Evolutionary conservation across 2,797 vertebrate genomes (phyloP).

Genomic region (Labeo calbasu): DNA sequence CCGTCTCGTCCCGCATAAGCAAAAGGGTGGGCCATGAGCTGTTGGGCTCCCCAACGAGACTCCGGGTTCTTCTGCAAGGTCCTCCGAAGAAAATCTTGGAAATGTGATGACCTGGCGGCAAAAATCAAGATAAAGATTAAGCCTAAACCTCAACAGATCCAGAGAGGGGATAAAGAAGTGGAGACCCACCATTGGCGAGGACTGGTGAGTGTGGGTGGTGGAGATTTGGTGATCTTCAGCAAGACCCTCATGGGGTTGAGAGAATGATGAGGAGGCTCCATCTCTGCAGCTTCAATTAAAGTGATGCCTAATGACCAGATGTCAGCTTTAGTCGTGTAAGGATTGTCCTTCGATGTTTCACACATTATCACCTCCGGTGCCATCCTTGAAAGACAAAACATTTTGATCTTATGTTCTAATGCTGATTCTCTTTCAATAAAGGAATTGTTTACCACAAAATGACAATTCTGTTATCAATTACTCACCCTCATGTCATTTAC

Average conservation of each 20-base stretch:
- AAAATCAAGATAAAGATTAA: not conserved
- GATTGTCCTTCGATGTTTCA: constrained; percentile 75
- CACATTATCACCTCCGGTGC: constrained; percentile 78
- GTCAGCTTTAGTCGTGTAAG: constrained; percentile 74
- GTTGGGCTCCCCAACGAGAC: constrained; percentile 66
- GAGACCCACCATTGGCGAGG: constrained; percentile 69
- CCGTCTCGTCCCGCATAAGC: constrained; percentile 61
- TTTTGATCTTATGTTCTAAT: not conserved
- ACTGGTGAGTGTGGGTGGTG: constrained; percentile 70
- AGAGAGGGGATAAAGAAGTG: not conserved
- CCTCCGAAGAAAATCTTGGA: constrained; percentile 76
- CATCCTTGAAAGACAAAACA: constrained; percentile 69
- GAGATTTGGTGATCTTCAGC: constrained; percentile 76
- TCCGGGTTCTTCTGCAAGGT: constrained; percentile 73
- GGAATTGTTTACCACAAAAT: no score
- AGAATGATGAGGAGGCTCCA: constrained; percentile 77
- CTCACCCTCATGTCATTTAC: no score
- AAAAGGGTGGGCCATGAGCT: constrained; percentile 75
- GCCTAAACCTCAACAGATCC: not conserved
- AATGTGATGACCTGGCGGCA: constrained; percentile 73
- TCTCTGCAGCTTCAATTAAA: constrained; percentile 76
- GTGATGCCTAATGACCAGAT: constrained; percentile 81
- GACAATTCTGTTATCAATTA: no score
- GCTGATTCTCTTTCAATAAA: no score
- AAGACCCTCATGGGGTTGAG: constrained; percentile 78